Conservation (phyloP, 2,888 invertebrate species). For the Synergus laeviventris region DNA sequence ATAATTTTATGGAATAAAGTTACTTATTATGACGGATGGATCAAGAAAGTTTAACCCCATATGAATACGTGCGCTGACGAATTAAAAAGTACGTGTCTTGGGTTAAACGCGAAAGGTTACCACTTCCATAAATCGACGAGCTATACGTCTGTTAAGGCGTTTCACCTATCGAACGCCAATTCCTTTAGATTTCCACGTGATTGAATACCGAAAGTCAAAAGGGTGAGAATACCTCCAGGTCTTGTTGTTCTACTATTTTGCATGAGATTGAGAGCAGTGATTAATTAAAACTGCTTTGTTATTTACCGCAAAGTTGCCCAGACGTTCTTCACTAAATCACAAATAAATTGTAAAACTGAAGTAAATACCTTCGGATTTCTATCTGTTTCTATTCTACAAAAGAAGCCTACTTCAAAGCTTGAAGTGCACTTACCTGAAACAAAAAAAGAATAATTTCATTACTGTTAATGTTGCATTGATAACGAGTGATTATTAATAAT, state of each 20-base stretch:
- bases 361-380: slow-evolving; percentile 12
- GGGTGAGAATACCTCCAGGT: slow-evolving; percentile 55
- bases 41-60: slow-evolving; percentile 34
- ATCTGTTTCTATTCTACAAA: not conserved
- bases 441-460: not conserved
- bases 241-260: slow-evolving; percentile 10
- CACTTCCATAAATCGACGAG: slow-evolving; percentile 53
- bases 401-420: not conserved
- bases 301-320: not conserved
- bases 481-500: not conserved
- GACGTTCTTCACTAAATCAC: not conserved
- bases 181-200: slow-evolving; percentile 50
- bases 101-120: slow-evolving; percentile 53
- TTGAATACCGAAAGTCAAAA: slow-evolving; percentile 51
- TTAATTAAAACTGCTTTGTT: slow-evolving; percentile 5
- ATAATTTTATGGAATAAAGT: not conserved
- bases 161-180: slow-evolving; percentile 35
- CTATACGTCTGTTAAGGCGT: slow-evolving; percentile 13
- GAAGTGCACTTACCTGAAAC: slow-evolving; percentile 44
- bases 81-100: slow-evolving; percentile 39
- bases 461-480: not conserved
- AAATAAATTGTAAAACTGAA: not conserved
- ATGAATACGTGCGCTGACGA: not conserved
- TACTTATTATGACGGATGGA: slow-evolving; percentile 2
- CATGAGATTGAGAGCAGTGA: slow-evolving; percentile 22